phyloP scores from a whole-genome alignment of 2,888 invertebrate species.

The Melieria picta region DNA sequence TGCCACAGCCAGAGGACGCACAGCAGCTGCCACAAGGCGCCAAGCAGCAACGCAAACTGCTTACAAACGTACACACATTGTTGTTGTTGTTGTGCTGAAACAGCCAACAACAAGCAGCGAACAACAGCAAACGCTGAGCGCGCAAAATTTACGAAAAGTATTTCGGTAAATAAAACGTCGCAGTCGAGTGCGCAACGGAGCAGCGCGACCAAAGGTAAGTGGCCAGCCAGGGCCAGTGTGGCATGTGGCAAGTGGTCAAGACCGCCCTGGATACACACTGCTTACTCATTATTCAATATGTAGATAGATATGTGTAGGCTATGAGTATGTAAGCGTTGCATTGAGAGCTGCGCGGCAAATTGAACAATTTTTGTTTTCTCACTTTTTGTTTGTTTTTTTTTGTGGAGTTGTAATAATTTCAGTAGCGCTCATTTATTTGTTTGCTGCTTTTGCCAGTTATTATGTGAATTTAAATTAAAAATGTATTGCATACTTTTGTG shows the following conservation, averaged over 20 bases:
- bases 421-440: neutral
- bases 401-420: neutral
- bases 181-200: no score
- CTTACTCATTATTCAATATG: no score
- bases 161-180: constrained; percentile 11
- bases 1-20: no score
- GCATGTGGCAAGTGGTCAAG: no score
- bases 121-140: neutral
- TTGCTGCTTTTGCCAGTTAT: neutral
- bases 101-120: neutral
- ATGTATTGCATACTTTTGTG: constrained; percentile 56
- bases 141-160: constrained; percentile 8
- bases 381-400: neutral
- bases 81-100: neutral
- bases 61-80: neutral
- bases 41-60: neutral
- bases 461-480: constrained; percentile 53
- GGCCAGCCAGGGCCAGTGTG: no score
- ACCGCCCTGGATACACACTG: no score
- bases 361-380: neutral
- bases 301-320: no score
- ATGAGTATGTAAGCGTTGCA: neutral
- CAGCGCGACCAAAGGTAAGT: no score
- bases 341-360: neutral
- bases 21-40: neutral